Base-by-base conservation (phyloP, 1,140 invertebrate genomes). In the Papilio helenus region DNA sequence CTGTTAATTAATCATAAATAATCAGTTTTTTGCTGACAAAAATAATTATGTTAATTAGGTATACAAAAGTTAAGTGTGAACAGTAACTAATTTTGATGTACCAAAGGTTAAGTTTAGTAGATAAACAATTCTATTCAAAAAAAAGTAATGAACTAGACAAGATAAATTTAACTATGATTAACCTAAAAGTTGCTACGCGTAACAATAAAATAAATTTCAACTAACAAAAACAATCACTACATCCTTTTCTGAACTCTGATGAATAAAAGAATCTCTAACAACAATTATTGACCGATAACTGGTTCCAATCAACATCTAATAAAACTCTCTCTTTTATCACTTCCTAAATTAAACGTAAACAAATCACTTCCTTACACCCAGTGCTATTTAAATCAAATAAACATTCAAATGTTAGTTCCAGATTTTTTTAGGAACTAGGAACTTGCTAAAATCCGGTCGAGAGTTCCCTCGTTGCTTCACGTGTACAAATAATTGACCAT, bases 401-500 rank as follows among this genome's bases (percentile, higher is more conserved):
- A n/a, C 20, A 20, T 55, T n/a, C 9, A 20, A 7, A n/a, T 7
- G 1, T 16, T 16, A 49, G 46, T 55, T 7, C 18, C 51, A 55
- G 18, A 46, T 55, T 26, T 61, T 61, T 61, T 61, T 26, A 26
- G 58, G 10, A 61, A 23, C 1, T 61, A 26, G 20, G 20, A 26
- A 26, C 23, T 61, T 61, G 58, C 58, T 26, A 26, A 61, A 61
- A 61, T 61, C 58, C 58, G 58, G 58, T 4, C 58, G 9, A 10
- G 58, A 20, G 20, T 61, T 26, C 10, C 61, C 44, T 46, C 14
- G 34, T 61, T 3, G 12, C n/a, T 61, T 61, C 58, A 61, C 61
- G 5, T 34, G 12, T 49, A 65, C 16, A 49, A 55, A 29, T 76
- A 76, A 80, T 72, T 80, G 61, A 46, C 74, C 79, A 80, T 80